Conservation (phyloP, 2,888 invertebrate genomes). For the Pegoplata infirma region DNA sequence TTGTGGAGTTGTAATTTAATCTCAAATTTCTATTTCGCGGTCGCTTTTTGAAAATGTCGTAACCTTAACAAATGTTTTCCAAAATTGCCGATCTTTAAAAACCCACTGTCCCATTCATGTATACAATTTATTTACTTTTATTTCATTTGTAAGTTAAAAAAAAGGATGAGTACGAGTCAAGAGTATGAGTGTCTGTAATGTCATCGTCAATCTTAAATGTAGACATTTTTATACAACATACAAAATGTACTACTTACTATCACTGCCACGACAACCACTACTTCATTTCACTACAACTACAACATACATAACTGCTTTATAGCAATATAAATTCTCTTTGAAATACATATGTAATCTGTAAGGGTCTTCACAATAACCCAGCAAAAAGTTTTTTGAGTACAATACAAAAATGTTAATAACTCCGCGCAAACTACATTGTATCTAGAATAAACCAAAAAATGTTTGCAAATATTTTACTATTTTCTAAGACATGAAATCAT, state of each 20-base stretch:
- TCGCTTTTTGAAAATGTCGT: too few relatives aligned
- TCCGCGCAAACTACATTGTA: too few relatives aligned
- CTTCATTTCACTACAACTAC: background rate
- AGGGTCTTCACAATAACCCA: background rate
- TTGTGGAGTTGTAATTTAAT: too few relatives aligned
- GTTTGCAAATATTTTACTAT: too few relatives aligned
- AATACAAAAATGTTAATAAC: too few relatives aligned
- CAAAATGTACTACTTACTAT: background rate
- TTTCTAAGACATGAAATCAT: too few relatives aligned
- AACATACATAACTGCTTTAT: background rate
- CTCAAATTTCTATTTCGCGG: too few relatives aligned
- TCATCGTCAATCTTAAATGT: constrained; percentile 11
- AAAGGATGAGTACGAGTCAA: too few relatives aligned
- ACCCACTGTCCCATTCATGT: background rate
- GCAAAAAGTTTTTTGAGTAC: too few relatives aligned
- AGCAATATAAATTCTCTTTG: constrained; percentile 37
- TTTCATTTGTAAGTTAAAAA: background rate
- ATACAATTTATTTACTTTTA: background rate
- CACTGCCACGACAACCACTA: constrained; percentile 1
- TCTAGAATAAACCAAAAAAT: too few relatives aligned
- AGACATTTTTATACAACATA: background rate
- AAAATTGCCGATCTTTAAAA: too few relatives aligned
- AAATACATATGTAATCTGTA: background rate
- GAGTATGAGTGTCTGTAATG: constrained; percentile 18
- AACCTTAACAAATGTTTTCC: too few relatives aligned